These are phyloP conservation scores for Akabosia matsudoensis DNA, from an alignment of 1,140 invertebrate genomes.

Conservation along the genomic window DNA sequence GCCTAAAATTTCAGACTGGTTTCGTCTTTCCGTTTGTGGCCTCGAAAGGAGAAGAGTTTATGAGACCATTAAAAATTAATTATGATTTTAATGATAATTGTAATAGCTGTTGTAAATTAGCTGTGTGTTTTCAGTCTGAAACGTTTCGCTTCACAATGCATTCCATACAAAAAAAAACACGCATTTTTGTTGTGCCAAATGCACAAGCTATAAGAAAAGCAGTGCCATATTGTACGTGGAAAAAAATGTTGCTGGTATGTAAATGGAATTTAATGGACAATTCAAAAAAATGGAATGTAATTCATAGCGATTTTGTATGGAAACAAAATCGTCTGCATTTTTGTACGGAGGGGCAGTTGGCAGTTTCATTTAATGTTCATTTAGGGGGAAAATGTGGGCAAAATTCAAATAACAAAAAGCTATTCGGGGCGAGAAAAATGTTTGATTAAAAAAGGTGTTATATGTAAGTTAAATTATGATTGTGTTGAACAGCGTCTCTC, in stretches of 20 bases:
- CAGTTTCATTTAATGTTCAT: no score
- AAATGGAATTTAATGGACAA: slow-evolving; percentile 10
- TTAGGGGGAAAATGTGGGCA: no score
- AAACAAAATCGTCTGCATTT: no score
- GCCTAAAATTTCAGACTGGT: no score
- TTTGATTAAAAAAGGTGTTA: no score
- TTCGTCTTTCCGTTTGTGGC: no score
- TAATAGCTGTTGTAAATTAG: slow-evolving; percentile 33
- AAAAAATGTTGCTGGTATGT: background rate
- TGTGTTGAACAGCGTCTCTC: slow-evolving; percentile 14
- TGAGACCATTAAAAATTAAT: slow-evolving; percentile 33
- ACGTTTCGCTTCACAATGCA: slow-evolving; percentile 16
- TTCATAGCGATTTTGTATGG: no score
- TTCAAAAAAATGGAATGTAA: background rate
- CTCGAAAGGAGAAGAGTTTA: slow-evolving; percentile 21
- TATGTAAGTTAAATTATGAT: slow-evolving; percentile 4
- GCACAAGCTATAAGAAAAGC: slow-evolving; percentile 17
- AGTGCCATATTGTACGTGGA: background rate
- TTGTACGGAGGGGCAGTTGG: no score
- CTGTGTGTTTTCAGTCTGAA: background rate
- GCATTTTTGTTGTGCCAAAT: no score
- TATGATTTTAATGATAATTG: slow-evolving; percentile 38
- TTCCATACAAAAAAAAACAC: background rate
- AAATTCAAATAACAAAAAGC: no score
- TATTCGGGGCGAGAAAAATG: no score